Base-by-base conservation (phyloP, 2,797 vertebrate genomes). In the Steatocranus sp. region DNA sequence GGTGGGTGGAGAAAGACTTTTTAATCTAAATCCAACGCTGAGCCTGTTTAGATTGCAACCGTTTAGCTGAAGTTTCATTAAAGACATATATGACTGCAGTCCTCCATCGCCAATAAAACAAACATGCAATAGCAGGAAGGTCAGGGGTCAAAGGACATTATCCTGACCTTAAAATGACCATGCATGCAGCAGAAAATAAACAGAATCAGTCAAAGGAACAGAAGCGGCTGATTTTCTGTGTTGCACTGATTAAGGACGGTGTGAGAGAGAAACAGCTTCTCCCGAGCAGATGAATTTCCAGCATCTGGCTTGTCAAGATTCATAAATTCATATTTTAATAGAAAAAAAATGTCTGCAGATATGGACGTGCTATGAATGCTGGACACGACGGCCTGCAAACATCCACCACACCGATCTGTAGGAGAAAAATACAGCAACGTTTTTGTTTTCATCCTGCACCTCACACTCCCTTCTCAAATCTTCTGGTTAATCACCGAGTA, bases 401-500 rank as follows among this genome's bases (percentile, higher is more conserved):
- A 36, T 46, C 20, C 75, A 23, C 38, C 18, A 50, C 34, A n/a
- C 7, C 23, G 48, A 18, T 25, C 70, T 41, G 48, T 53, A 23
- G 58, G 12, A 79, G 74, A 61, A 79, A 36, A 20, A 78, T 4
- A 30, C 36, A 75, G 81, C 4, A 6, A 68, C 84, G 80, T 88
- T 68, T 73, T 48, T n/a, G 10, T 48, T 78, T 82, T 84, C 86
- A 87, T 83, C 83, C 79, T 75, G 61, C 11, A 48, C 43, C 79
- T 85, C 54, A 36, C 70, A 66, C 50, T 32, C 80, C 27, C 25
- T 58, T 75, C 83, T 75, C 56, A 78, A 86, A 89, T 79, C 88
- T 58, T 66, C 68, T 20, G 86, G 86, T 92, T 92, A 92, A 94
- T 94, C 91, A 91, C 41, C 85, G 84, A n/a, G 74, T 61, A 82